phyloP scores from a whole-genome alignment of 1,140 invertebrate species.

The Chionoecetes opilio region DNA sequence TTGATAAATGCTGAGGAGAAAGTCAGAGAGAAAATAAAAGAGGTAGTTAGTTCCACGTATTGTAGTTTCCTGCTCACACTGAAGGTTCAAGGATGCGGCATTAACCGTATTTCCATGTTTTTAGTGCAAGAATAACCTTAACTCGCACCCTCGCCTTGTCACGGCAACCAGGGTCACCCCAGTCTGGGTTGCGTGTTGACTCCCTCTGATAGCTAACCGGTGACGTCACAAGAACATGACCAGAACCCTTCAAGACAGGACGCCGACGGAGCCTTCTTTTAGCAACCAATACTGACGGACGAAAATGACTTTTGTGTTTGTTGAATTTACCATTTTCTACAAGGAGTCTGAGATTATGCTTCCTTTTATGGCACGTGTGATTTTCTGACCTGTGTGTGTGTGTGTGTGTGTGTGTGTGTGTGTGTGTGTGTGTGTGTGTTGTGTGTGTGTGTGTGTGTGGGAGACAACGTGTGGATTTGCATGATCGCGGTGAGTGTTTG shows the following conservation, averaged over 20 bases:
- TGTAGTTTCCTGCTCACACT: neutral
- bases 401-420: neutral
- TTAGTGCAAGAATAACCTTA: neutral
- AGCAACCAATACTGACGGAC: neutral
- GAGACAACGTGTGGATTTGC: slow-evolving; percentile 1
- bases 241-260: neutral
- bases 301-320: neutral
- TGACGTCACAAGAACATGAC: neutral
- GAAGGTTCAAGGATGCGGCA: neutral
- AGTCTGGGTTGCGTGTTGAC: neutral
- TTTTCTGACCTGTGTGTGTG: neutral
- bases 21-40: neutral
- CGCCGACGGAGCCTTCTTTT: neutral
- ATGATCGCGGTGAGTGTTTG: neutral
- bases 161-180: neutral
- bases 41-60: neutral
- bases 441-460: neutral
- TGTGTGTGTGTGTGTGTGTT: neutral
- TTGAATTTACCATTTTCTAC: neutral
- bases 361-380: neutral
- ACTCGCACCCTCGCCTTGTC: neutral
- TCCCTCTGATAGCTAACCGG: neutral
- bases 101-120: neutral
- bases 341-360: neutral
- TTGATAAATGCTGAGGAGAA: neutral